Base-by-base conservation (phyloP, 2,888 invertebrate genomes). In the Julus scandinavius region DNA sequence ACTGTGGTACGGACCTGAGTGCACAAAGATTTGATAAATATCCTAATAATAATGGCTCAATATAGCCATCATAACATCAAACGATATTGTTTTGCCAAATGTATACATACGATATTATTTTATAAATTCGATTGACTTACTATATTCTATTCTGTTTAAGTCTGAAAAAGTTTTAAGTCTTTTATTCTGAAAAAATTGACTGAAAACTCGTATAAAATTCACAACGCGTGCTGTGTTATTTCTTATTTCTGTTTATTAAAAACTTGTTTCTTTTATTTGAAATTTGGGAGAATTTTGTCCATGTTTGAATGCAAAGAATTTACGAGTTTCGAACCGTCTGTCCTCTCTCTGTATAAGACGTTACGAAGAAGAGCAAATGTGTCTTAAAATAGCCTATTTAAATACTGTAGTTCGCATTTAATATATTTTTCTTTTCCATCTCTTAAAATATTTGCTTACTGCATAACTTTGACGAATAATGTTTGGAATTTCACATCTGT, bases 351-450 rank as follows among this genome's bases (percentile, higher is more conserved):
- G 6, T 17, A 17, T n/a, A n/a, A 63, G n/a, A 63, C 63, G n/a
- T 63, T 63, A 15, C n/a, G 17, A 54, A 54, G 54, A 54, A 54
- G 54, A 54, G 54, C 54, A 17, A 63, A 63, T 15, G 63, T 20
- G 63, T 63, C 63, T 63, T 63, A 63, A 63, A 63, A 63, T 63
- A 63, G 63, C 63, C n/a, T 63, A 63, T 63, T 63, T 63, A 63
- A 63, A 63, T 63, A 63, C n/a, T 63, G 20, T 63, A 63, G 63
- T 63, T 63, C 63, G n/a, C 63, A 63, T 63, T 63, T 63, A 63
- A 63, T 63, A 63, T 63, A 63, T 63, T 63, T 63, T 63, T 20
- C 63, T 63, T 63, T 63, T 63, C 63, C 63, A 63, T 63, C 63
- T 63, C 63, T 63, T 63, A 63, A 63, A 63, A 63, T 63, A 63